Percentiles rank a stretch among this genome's conserved stretches.
Conservation (phyloP, 2,113 vertebrate genomes). For the Cinclus mexicanus region DNA sequence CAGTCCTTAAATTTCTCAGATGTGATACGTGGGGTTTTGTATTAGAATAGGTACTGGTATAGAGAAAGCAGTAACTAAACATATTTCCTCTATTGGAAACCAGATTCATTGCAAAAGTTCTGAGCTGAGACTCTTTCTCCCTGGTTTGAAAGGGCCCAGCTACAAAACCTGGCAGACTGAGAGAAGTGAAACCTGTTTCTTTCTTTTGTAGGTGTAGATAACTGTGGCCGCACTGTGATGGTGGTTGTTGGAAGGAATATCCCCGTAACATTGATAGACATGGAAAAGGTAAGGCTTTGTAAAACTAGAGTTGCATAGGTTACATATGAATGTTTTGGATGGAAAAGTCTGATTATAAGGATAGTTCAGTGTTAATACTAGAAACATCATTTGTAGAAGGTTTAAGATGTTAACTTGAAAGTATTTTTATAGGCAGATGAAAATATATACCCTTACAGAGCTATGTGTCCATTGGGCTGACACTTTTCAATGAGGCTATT, state of each 20-base stretch:
- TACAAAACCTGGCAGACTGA: not conserved
- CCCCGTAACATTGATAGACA: slow-evolving; percentile 90
- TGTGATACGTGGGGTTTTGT: not conserved
- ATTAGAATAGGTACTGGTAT: not conserved
- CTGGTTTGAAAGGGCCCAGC: not conserved
- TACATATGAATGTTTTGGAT: not conserved
- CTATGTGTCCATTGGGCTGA: not conserved
- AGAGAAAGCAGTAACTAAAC: not conserved
- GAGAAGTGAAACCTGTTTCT: not conserved
- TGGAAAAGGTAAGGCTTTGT: slow-evolving; percentile 89
- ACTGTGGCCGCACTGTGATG: slow-evolving; percentile 91
- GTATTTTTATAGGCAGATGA: not conserved
- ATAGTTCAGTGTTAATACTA: not conserved
- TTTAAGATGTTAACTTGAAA: not conserved
- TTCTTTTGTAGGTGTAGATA: slow-evolving; percentile 85
- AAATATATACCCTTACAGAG: not conserved
- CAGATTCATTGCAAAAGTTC: not conserved
- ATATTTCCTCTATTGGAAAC: not conserved
- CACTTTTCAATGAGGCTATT: not conserved
- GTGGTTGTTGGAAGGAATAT: slow-evolving; percentile 96
- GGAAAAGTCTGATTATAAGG: not conserved
- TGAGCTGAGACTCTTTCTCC: not conserved
- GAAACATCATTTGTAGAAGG: not conserved
- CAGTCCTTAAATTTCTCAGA: not conserved
- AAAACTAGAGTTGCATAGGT: not conserved